Evolutionary conservation across 2,888 invertebrate species (phyloP), one percentile per base, ranked within the genome.

Genomic region (Desoria tigrina): DNA sequence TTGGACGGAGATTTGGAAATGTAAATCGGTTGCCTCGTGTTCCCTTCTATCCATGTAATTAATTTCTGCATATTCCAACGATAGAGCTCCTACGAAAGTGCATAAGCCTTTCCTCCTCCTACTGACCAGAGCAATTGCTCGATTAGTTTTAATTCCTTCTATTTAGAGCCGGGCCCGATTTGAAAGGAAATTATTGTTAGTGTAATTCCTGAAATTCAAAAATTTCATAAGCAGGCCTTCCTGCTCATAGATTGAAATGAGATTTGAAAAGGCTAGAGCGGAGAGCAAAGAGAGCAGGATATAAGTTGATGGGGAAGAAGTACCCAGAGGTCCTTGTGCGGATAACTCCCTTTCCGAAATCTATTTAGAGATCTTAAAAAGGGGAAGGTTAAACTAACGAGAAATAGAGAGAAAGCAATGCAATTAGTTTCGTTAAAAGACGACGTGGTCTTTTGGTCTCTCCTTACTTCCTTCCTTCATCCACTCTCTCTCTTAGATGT

Each of bases 361-460:
- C 55, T 37, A 55, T 32, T 55, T 55, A 32, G 21, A 51, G 51
- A 51, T 51, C 26, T 21, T 51, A 51, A 51, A 26, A 21, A 26
- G 51, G 24, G 32, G 16, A 16, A 55, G 37, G 55, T 55, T 55
- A 55, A 55, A 55, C 24, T 55, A 51, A 51, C 51, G 51, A 51
- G 51, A 51, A 51, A 51, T 51, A 24, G 55, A 32, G 55, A 55
- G 55, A 55, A 55, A 55, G 55, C 55, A 55, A 55, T 55, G 55
- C 28, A 55, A 55, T 55, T 55, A 55, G 28, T 55, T 55, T 55
- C 55, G 55, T 55, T 55, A 55, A 55, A 55, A 37, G 37, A 55
- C 55, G 55, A 55, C 55, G 27, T 55, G 55, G 55, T 55, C 32
- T 27, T n/a, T 24, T 9, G 3, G 51, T 26, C 32, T 32, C 32